Conservation (phyloP, 2,888 invertebrate genomes). For the Apamea epomidion region DNA sequence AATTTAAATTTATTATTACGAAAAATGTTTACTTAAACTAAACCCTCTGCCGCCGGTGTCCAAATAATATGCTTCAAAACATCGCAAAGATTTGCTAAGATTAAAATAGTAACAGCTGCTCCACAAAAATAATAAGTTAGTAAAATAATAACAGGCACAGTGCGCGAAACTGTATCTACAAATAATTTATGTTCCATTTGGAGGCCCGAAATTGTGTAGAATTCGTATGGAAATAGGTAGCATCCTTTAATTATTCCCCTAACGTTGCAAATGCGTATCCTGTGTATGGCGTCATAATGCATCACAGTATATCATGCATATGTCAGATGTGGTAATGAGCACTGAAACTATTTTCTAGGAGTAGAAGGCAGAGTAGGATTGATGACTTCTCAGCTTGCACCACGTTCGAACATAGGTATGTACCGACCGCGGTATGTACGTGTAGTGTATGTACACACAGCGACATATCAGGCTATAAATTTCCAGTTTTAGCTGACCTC, state of each 20-base stretch:
- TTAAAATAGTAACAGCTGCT: slow-evolving; percentile 56
- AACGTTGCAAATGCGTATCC: slow-evolving; percentile 45
- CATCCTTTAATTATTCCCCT: slow-evolving; percentile 51
- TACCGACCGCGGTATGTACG: not conserved
- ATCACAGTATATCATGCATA: slow-evolving; percentile 34
- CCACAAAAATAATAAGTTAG: slow-evolving; percentile 43
- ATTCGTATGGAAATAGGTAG: slow-evolving; percentile 32
- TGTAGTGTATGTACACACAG: too few relatives aligned
- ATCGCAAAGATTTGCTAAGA: slow-evolving; percentile 43
- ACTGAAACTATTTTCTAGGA: slow-evolving; percentile 12
- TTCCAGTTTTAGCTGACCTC: too few relatives aligned
- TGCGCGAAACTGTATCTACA: slow-evolving; percentile 24
- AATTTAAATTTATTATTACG: slow-evolving; percentile 3
- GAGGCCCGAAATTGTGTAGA: slow-evolving; percentile 14
- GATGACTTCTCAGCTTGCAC: not conserved
- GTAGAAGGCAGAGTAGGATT: slow-evolving; percentile 7
- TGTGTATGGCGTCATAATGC: slow-evolving; percentile 46
- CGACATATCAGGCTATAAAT: too few relatives aligned
- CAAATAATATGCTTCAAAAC: slow-evolving; percentile 55
- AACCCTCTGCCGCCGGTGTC: slow-evolving; percentile 47
- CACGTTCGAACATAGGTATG: not conserved
- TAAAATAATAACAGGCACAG: slow-evolving; percentile 23
- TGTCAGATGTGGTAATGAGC: slow-evolving; percentile 12
- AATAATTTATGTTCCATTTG: slow-evolving; percentile 38
- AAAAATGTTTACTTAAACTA: slow-evolving; percentile 27